Evolutionary conservation across 2,888 invertebrate species (phyloP).

Genomic region (Catocala sponsa): DNA sequence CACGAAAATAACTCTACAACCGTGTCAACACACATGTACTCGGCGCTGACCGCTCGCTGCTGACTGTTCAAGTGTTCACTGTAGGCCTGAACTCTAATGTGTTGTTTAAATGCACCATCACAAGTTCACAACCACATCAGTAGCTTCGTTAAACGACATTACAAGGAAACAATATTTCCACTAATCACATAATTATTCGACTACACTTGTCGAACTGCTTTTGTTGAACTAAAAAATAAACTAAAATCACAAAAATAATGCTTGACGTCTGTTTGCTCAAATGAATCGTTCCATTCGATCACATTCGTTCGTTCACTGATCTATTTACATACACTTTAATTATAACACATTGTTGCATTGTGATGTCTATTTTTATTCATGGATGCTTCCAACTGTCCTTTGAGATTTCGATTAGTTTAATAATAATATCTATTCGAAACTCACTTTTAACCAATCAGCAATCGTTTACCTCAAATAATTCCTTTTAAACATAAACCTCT

Average conservation of each 20-base stretch:
- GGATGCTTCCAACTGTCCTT: slow-evolving; percentile 32
- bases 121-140: not conserved
- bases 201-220: not conserved
- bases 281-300: no score
- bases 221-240: slow-evolving; percentile 1
- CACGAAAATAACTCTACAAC: slow-evolving; percentile 44
- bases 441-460: slow-evolving; percentile 14
- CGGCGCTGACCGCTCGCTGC: not conserved
- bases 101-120: slow-evolving; percentile 23
- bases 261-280: slow-evolving; percentile 25
- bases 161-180: not conserved
- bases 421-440: slow-evolving; percentile 32
- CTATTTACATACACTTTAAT: slow-evolving; percentile 70
- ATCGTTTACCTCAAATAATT: slow-evolving; percentile 26
- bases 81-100: slow-evolving; percentile 16
- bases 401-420: slow-evolving; percentile 34
- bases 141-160: not conserved
- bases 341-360: slow-evolving; percentile 63
- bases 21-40: slow-evolving; percentile 33
- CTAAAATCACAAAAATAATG: slow-evolving; percentile 17
- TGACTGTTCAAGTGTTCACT: no score
- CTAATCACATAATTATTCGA: not conserved
- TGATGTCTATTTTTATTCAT: slow-evolving; percentile 51
- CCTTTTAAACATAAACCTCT: slow-evolving; percentile 2
- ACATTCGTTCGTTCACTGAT: slow-evolving; percentile 54